Percentiles rank a stretch among this genome's conserved stretches.
phyloP scores from a whole-genome alignment of 2,888 invertebrate species.

The Folsomia manolachei region DNA sequence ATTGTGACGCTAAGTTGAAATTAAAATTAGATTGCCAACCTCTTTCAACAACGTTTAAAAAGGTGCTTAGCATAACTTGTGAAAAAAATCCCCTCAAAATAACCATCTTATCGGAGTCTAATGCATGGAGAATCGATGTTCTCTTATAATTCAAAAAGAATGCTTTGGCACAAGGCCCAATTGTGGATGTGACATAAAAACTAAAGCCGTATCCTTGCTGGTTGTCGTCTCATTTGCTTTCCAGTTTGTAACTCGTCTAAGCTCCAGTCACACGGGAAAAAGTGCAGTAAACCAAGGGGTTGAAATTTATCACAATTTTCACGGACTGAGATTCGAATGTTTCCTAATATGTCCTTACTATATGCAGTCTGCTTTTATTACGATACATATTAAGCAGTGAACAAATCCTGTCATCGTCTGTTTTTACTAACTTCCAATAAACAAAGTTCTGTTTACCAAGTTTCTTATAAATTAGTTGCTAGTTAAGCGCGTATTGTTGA shows the following conservation, averaged over 20 bases:
- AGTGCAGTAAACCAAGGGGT: no score
- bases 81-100: slow-evolving; percentile 29
- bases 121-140: neutral
- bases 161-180: neutral
- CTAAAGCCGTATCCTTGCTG: neutral
- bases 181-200: neutral
- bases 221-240: neutral
- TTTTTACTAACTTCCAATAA: no score
- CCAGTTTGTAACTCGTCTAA: neutral
- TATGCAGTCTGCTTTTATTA: no score
- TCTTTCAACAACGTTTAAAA: slow-evolving; percentile 44
- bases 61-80: slow-evolving; percentile 42
- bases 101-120: neutral
- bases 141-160: neutral
- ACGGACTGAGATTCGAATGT: no score
- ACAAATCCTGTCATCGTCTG: no score
- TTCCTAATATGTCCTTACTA: no score
- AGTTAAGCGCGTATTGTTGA: neutral
- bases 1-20: slow-evolving; percentile 33
- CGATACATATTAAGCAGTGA: no score
- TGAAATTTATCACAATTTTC: no score
- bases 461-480: neutral
- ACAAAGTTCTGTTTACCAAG: neutral
- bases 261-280: no score
- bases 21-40: slow-evolving; percentile 45